Conservation (phyloP, 2,888 invertebrate species). For the Clunio marinus region DNA sequence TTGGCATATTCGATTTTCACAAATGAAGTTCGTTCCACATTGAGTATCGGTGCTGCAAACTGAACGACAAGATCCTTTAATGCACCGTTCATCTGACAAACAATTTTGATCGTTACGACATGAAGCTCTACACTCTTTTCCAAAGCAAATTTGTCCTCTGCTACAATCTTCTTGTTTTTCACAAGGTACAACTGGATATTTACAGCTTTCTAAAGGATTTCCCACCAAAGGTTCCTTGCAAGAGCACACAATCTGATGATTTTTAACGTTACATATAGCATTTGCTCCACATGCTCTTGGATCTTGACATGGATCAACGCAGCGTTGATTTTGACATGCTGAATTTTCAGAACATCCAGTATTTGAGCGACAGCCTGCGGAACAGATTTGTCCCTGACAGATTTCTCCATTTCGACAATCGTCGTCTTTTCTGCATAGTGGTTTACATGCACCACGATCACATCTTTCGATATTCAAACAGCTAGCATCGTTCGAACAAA, state of each 20-base stretch:
- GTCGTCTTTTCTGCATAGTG: constrained; percentile 75
- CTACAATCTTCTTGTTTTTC: constrained; percentile 63
- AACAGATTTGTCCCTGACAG: constrained; percentile 75
- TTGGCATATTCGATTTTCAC: constrained; percentile 79
- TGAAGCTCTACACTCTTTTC: constrained; percentile 69
- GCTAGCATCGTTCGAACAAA: constrained; percentile 70
- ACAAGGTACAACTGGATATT: constrained; percentile 64
- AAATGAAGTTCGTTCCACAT: constrained; percentile 77
- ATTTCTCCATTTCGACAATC: constrained; percentile 85
- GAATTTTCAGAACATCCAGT: constrained; percentile 67
- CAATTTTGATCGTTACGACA: constrained; percentile 78
- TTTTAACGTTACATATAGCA: constrained; percentile 64
- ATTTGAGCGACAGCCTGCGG: constrained; percentile 75
- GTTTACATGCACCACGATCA: constrained; percentile 71
- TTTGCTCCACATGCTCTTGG: constrained; percentile 81
- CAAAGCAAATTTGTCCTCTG: constrained; percentile 69
- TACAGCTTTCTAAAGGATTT: constrained; percentile 69
- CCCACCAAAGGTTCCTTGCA: constrained; percentile 71
- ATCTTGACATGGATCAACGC: constrained; percentile 69
- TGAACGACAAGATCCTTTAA: constrained; percentile 74
- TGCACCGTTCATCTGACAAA: constrained; percentile 79
- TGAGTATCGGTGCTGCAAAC: constrained; percentile 82
- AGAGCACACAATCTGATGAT: constrained; percentile 69
- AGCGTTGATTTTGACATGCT: constrained; percentile 75
- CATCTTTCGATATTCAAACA: constrained; percentile 74